Base-by-base conservation (phyloP, 2,888 invertebrate genomes). In the Epicampocera succincta region DNA sequence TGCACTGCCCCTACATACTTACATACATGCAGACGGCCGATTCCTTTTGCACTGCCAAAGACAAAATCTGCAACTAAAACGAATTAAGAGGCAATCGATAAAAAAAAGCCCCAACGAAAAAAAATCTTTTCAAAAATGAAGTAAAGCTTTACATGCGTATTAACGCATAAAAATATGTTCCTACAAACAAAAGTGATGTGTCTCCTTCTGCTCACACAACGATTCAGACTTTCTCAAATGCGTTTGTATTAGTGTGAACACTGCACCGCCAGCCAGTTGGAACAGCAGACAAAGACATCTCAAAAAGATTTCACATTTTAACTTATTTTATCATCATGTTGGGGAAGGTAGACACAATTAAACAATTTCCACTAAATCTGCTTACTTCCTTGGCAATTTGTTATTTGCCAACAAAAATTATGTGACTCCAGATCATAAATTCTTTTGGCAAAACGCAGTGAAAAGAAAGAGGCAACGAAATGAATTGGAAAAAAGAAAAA, bases 341-440 rank as follows among this genome's bases (percentile, higher is more conserved):
- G 66, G 63, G 42, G 72, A 76, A 76, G 79, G 80, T 83, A 88
- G 89, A 87, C 87, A 88, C 88, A 88, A 88, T 88, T 88, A 88
- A 88, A 88, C 88, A 88, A 89, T 88, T 89, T 88, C 89, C 89
- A 88, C 89, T 89, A 88, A 89, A 88, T 88, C 89, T 89, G 88
- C 87, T 84, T 83, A 87, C 89, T 88, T 89, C 89, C 88, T 87
- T 88, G 86, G 87, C 89, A 88, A 89, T 89, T 89, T 89, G 89
- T 89, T 89, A 89, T 89, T 89, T 88, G 87, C 87, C 89, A 85
- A 86, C 87, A 88, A 88, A 84, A 89, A 89, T 89, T 89, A 89
- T 89, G 90, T 88, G 89, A 89, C 90, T 87, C 87, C 86, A 85
- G 84, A 86, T 89, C 88, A 89, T 89, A 89, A 89, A 89, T 89